phyloP scores from a whole-genome alignment of 2,797 vertebrate species.

The Crocidura indochinensis region DNA sequence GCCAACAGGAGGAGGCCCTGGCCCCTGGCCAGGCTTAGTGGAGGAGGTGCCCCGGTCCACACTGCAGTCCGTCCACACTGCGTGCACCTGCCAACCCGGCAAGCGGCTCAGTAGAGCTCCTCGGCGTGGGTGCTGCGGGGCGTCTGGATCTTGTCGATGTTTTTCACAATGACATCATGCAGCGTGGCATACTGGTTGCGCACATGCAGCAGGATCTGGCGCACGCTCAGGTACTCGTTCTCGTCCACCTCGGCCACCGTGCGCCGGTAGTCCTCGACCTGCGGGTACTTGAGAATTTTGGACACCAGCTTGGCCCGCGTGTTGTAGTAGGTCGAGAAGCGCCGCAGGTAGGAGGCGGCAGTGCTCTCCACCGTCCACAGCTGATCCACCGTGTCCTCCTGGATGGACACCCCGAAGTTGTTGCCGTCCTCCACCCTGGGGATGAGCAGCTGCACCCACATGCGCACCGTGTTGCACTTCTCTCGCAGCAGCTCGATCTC shows the following conservation, averaged over 20 bases:
- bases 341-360: conserved; percentile 55
- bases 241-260: conserved; percentile 56
- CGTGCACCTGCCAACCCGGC: not conserved
- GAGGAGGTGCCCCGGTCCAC: too few species aligned
- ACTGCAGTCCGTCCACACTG: too few species aligned
- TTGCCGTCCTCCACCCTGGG: conserved; percentile 73
- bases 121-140: conserved; percentile 54
- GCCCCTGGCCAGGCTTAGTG: not conserved
- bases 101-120: conserved; percentile 57
- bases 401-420: conserved; percentile 75
- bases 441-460: conserved; percentile 80
- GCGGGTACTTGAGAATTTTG: conserved; percentile 66
- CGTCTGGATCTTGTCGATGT: conserved; percentile 74
- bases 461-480: conserved; percentile 74
- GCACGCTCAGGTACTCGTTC: conserved; percentile 64
- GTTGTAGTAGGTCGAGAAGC: conserved; percentile 75
- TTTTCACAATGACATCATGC: conserved; percentile 74
- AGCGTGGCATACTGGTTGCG: conserved; percentile 71
- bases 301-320: conserved; percentile 65
- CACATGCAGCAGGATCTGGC: conserved; percentile 55
- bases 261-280: conserved; percentile 71
- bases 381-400: conserved; percentile 73
- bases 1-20: too few species aligned
- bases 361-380: conserved; percentile 73
- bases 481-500: conserved; percentile 75